Evolutionary conservation across 2,888 invertebrate genomes (phyloP).

Genomic region (Cyrtodaria siliqua): DNA sequence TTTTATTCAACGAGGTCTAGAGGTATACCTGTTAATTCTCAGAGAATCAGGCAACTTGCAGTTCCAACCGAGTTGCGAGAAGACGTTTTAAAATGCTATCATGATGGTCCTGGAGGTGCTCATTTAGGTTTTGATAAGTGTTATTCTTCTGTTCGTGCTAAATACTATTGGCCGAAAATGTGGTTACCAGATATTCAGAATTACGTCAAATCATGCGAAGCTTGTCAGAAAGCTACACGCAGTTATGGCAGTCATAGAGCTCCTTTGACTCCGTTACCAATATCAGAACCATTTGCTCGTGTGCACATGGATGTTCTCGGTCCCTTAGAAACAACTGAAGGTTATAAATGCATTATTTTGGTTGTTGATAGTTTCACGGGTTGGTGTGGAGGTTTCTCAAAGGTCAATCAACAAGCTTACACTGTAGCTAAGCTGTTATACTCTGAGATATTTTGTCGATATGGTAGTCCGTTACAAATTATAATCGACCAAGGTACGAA

Average conservation of each 20-base stretch:
- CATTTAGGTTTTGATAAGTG: slow-evolving; percentile 34
- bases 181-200: slow-evolving; percentile 25
- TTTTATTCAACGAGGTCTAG: slow-evolving; percentile 15
- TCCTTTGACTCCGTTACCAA: slow-evolving; percentile 9
- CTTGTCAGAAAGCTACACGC: slow-evolving; percentile 32
- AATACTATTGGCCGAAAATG: slow-evolving; percentile 43
- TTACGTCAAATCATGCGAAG: slow-evolving; percentile 25
- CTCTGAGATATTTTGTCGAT: slow-evolving; percentile 31
- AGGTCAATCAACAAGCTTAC: slow-evolving; percentile 31
- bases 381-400: slow-evolving; percentile 37
- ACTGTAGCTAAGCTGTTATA: slow-evolving; percentile 20
- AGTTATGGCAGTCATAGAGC: slow-evolving; percentile 8
- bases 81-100: slow-evolving; percentile 38
- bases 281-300: slow-evolving; percentile 27
- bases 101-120: slow-evolving; percentile 41
- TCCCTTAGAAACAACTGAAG: slow-evolving; percentile 12
- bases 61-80: slow-evolving; percentile 30
- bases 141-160: slow-evolving; percentile 11
- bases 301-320: slow-evolving; percentile 47
- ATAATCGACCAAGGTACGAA: neutral
- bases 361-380: slow-evolving; percentile 23
- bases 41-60: slow-evolving; percentile 19
- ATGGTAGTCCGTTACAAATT: slow-evolving; percentile 30
- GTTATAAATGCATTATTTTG: slow-evolving; percentile 32
- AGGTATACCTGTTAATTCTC: neutral